Percentiles rank a stretch among this genome's conserved stretches.
phyloP scores from a whole-genome alignment of 2,113 vertebrate species.

The Ceyx margarethae region DNA sequence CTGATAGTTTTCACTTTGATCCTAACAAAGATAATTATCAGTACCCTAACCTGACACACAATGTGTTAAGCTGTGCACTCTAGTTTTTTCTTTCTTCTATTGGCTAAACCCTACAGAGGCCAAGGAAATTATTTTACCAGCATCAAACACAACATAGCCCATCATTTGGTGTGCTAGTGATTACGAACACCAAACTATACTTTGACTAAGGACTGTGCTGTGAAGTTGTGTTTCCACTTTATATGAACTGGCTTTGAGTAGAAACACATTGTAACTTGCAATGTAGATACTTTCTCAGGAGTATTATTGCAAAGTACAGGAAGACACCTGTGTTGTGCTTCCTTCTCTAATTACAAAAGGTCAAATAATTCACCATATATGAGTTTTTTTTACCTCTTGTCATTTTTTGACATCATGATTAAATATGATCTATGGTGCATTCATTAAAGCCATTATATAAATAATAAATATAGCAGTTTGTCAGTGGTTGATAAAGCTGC shows the following conservation, averaged over 20 bases:
- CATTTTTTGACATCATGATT: slow-evolving; percentile 45
- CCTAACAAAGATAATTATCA: slow-evolving; percentile 15
- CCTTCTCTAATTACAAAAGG: slow-evolving; percentile 53
- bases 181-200: slow-evolving; percentile 39
- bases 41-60: not conserved
- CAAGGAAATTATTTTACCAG: slow-evolving; percentile 42
- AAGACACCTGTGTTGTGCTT: slow-evolving; percentile 70
- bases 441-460: slow-evolving; percentile 56
- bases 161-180: not conserved
- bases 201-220: not conserved
- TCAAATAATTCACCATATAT: slow-evolving; percentile 38
- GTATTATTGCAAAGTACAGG: slow-evolving; percentile 46
- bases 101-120: not conserved
- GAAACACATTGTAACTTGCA: slow-evolving; percentile 62
- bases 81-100: not conserved
- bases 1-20: slow-evolving; percentile 52
- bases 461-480: slow-evolving; percentile 63
- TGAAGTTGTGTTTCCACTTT: slow-evolving; percentile 49
- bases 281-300: slow-evolving; percentile 25
- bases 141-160: slow-evolving; percentile 35
- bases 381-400: slow-evolving; percentile 44
- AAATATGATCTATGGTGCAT: slow-evolving; percentile 55
- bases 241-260: slow-evolving; percentile 54
- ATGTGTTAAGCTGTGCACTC: not conserved
- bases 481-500: slow-evolving; percentile 43